These are phyloP conservation scores for Meriones unguiculatus DNA, from an alignment of 2,113 vertebrate genomes.

Conservation along the genomic window DNA sequence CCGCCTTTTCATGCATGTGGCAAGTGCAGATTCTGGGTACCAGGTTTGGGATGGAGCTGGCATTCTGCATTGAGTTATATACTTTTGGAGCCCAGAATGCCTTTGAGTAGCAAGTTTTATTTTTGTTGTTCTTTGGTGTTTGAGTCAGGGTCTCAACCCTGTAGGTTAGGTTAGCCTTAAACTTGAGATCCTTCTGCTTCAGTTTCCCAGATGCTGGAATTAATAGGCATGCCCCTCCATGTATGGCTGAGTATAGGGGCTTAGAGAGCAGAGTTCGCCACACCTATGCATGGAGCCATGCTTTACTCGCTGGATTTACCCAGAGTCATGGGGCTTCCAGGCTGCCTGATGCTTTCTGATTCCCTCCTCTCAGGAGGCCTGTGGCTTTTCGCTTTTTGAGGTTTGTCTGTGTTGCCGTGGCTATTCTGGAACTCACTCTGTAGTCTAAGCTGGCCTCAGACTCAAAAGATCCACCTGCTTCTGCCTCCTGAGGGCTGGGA, in stretches of 20 bases:
- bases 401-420: background rate
- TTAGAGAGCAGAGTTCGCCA: background rate
- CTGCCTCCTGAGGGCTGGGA: background rate
- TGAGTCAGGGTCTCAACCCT: background rate
- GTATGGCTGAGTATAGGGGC: background rate
- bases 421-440: background rate
- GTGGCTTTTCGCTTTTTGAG: background rate
- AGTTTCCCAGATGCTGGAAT: background rate
- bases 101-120: background rate
- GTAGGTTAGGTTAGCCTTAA: background rate
- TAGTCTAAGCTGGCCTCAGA: background rate
- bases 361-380: background rate
- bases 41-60: background rate
- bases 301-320: background rate
- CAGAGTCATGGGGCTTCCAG: background rate
- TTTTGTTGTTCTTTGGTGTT: background rate
- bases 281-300: accelerated
- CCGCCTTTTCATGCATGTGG: background rate
- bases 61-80: background rate
- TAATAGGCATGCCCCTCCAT: background rate
- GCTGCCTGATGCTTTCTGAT: background rate
- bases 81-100: background rate
- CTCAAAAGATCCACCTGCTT: background rate
- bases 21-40: background rate
- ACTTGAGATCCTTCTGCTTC: background rate